phyloP scores from a whole-genome alignment of 2,888 invertebrate species.

The Clistopyga incitator region DNA sequence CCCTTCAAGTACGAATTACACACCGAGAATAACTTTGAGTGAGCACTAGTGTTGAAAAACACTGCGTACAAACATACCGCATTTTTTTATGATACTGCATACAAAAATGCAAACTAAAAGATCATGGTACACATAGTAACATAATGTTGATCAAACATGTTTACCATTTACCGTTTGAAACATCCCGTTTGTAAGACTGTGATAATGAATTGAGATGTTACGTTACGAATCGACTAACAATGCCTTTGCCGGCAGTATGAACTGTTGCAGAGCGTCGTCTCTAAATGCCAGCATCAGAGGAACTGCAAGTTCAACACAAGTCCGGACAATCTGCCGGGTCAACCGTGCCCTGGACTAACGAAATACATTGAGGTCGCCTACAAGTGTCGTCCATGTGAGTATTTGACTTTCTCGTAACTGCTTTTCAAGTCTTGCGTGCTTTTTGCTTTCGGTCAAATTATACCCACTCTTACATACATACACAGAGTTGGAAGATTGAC shows the following conservation, averaged over 20 bases:
- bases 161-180: not conserved
- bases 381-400: constrained; percentile 98
- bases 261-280: constrained; percentile 96
- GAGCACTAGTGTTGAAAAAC: no score
- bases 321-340: constrained; percentile 94
- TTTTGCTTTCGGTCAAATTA: not conserved
- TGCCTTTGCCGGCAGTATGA: constrained; percentile 88
- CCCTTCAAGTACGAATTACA: no score
- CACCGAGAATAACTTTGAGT: no score
- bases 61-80: no score
- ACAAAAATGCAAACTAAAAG: no score
- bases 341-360: constrained; percentile 95
- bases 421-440: not conserved
- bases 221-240: constrained; percentile 29
- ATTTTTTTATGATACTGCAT: no score
- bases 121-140: not conserved
- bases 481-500: not conserved
- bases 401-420: constrained; percentile 66
- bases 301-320: constrained; percentile 96
- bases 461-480: not conserved
- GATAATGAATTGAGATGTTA: not conserved
- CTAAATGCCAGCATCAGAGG: constrained; percentile 96
- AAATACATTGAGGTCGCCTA: constrained; percentile 98
- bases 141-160: not conserved
- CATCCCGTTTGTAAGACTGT: not conserved